These are phyloP conservation scores for Psittacula derbiana DNA, from an alignment of 2,797 vertebrate genomes.

Conservation along the genomic window DNA sequence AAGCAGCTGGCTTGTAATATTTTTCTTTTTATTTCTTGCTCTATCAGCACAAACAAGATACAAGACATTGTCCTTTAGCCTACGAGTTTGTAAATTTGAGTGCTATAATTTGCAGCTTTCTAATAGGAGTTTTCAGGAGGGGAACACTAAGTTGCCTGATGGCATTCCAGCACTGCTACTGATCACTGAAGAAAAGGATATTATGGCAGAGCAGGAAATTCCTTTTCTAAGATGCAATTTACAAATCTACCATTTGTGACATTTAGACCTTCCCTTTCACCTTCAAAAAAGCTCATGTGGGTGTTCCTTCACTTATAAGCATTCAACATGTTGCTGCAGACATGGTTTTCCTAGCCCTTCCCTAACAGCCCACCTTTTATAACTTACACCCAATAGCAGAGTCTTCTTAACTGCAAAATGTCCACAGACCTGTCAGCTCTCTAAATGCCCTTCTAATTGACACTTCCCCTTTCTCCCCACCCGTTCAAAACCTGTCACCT, in stretches of 20 bases:
- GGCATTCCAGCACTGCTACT: neutral
- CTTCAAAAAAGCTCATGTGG: neutral
- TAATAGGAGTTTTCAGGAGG: neutral
- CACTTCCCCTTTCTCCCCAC: fast-evolving
- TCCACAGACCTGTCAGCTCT: neutral
- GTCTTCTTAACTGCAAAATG: neutral
- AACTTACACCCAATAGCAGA: neutral
- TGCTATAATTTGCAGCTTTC: neutral
- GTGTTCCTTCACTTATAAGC: neutral
- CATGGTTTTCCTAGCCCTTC: neutral
- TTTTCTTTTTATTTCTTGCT: neutral
- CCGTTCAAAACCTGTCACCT: neutral
- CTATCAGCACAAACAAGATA: neutral
- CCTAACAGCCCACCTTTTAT: neutral
- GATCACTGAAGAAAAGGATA: neutral
- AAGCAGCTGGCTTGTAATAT: neutral
- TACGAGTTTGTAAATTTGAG: neutral
- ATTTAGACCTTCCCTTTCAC: neutral
- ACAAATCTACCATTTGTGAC: neutral
- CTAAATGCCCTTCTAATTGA: neutral
- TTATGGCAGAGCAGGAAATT: neutral
- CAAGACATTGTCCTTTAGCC: neutral
- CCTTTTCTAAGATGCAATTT: neutral
- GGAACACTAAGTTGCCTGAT: neutral
- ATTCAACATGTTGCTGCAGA: neutral